Conservation (phyloP, 2,113 vertebrate species). For the Sinocyclocheilus rhinocerous region DNA sequence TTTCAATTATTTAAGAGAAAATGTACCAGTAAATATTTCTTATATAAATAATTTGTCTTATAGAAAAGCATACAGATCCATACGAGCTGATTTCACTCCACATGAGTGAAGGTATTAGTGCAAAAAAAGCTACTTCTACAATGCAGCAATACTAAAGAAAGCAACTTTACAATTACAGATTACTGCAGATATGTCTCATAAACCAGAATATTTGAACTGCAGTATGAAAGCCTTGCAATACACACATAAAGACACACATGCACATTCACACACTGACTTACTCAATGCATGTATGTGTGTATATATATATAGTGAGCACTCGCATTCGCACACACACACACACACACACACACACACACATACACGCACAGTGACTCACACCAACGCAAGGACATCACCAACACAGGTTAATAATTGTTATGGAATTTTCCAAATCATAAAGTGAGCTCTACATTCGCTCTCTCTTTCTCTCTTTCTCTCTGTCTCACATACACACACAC, state of each 20-base stretch:
- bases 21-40: not conserved
- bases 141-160: not conserved
- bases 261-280: not conserved
- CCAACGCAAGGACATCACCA: conserved; percentile 33
- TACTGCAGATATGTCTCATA: not conserved
- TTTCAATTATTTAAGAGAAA: not conserved
- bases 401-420: conserved; percentile 49
- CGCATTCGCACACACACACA: not conserved
- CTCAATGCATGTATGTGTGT: not conserved
- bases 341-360: no score
- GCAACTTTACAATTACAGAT: not conserved
- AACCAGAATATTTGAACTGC: not conserved
- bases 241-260: not conserved
- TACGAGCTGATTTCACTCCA: not conserved
- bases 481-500: not conserved
- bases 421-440: conserved; percentile 50
- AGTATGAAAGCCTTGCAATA: not conserved
- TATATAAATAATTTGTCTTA: not conserved
- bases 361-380: not conserved
- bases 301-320: not conserved
- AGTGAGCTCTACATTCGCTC: not conserved
- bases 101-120: not conserved
- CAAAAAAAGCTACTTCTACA: not conserved
- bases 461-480: not conserved
- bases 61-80: not conserved